A percentile compares a stretch with the other conserved stretches of the same genome.
Conservation (phyloP, 2,113 vertebrate species). For the Vulpes vulpes region DNA sequence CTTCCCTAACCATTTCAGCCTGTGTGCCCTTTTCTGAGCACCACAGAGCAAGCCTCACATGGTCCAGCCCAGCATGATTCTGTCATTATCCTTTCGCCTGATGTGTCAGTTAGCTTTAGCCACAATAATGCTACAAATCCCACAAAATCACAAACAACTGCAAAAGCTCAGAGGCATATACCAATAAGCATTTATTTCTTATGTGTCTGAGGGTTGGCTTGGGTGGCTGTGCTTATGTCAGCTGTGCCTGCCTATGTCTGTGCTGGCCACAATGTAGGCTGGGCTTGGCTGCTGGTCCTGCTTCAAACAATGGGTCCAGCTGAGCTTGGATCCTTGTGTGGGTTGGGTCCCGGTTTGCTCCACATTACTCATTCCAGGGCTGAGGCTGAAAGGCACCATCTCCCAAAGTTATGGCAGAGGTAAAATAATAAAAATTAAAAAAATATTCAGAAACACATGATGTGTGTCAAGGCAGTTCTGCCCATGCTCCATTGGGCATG, state of each 20-base stretch:
- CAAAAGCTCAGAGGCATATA: not conserved
- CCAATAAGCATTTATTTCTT: not conserved
- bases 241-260: not conserved
- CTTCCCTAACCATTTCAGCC: not conserved
- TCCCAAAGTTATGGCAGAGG: not conserved
- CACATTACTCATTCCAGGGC: not conserved
- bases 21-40: not conserved
- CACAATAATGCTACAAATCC: not conserved
- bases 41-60: not conserved
- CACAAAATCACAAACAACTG: not conserved
- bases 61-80: not conserved
- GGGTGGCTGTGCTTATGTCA: not conserved
- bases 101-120: not conserved
- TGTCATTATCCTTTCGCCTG: not conserved
- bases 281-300: not conserved
- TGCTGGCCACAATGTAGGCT: fast-evolving
- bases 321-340: not conserved
- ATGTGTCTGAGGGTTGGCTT: not conserved
- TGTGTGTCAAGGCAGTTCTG: not conserved
- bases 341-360: not conserved
- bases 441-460: not conserved
- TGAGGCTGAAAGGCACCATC: not conserved
- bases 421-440: not conserved
- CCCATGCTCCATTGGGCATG: fast-evolving
- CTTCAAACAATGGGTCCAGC: not conserved